Conservation (phyloP, 1,140 invertebrate genomes). For the Gryon sp. region DNA sequence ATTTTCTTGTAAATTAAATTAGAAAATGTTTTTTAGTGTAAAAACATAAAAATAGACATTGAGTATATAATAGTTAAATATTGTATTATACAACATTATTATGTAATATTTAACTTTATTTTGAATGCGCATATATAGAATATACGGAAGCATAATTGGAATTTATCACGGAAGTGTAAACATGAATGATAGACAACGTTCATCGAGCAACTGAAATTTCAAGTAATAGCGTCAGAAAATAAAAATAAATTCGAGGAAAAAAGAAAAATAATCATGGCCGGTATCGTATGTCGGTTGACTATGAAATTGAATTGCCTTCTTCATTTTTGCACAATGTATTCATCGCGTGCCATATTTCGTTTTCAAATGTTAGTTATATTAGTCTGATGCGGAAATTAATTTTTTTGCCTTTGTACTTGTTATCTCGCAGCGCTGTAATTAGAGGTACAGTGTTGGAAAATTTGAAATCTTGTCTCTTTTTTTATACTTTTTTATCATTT, state of each 20-base stretch:
- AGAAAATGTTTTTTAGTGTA: too few relatives aligned
- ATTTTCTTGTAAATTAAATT: too few relatives aligned
- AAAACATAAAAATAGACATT: too few relatives aligned
- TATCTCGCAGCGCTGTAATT: slow-evolving; percentile 23
- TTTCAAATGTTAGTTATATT: slow-evolving; percentile 45
- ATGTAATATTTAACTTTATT: too few relatives aligned
- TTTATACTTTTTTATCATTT: too few relatives aligned
- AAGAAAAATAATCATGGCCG: slow-evolving; percentile 20
- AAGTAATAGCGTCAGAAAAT: slow-evolving; percentile 1
- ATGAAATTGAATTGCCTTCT: slow-evolving; percentile 30
- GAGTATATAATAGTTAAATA: too few relatives aligned
- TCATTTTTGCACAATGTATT: slow-evolving; percentile 12
- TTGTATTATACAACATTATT: too few relatives aligned
- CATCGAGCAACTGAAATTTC: slow-evolving; percentile 2
- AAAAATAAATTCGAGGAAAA: slow-evolving; percentile 13
- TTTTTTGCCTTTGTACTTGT: slow-evolving; percentile 43
- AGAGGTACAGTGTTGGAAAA: slow-evolving; percentile 30
- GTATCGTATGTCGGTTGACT: slow-evolving; percentile 15
- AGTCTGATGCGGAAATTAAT: slow-evolving; percentile 46
- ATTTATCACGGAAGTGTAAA: too few relatives aligned
- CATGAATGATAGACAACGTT: neutral
- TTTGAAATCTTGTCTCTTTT: slow-evolving; percentile 17
- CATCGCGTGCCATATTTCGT: slow-evolving; percentile 19
- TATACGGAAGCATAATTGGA: too few relatives aligned
- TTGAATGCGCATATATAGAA: too few relatives aligned